Evolutionary conservation across 2,888 invertebrate genomes (phyloP).

Genomic region (Cremastobaeus sp.): DNA sequence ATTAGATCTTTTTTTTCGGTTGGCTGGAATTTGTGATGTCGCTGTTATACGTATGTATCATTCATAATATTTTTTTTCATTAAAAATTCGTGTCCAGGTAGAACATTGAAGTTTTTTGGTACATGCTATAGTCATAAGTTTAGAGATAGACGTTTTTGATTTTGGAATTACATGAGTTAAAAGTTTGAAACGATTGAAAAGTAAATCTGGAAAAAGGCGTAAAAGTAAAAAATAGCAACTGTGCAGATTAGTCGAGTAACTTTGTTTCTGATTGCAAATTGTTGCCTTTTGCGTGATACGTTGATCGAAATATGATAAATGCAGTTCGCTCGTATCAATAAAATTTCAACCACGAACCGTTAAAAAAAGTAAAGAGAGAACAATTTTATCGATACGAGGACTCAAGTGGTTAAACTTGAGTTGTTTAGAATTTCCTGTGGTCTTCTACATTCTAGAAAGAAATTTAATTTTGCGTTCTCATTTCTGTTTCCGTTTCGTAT

Average conservation of each 20-base stretch:
- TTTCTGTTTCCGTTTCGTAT: constrained; percentile 76
- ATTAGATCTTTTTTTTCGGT: constrained; percentile 37
- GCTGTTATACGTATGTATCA: background rate
- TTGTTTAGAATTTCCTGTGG: constrained; percentile 22
- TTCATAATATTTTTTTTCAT: too few relatives aligned
- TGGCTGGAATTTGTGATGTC: constrained; percentile 35
- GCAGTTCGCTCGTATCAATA: constrained; percentile 45
- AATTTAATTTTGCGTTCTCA: constrained; percentile 71
- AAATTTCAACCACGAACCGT: constrained; percentile 9
- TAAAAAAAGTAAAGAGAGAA: too few relatives aligned
- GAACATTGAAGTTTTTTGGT: too few relatives aligned
- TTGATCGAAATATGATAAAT: constrained; percentile 51
- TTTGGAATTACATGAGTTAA: too few relatives aligned
- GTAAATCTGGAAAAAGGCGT: too few relatives aligned
- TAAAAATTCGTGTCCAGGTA: too few relatives aligned
- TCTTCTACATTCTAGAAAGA: constrained; percentile 26
- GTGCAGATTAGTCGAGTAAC: constrained; percentile 15
- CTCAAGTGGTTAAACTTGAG: constrained; percentile 22
- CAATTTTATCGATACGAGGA: constrained; percentile 40
- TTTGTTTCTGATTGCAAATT: constrained; percentile 17
- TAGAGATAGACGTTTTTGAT: too few relatives aligned
- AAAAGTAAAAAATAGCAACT: background rate
- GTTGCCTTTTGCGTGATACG: constrained; percentile 35
- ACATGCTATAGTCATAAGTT: too few relatives aligned
- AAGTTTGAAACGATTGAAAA: too few relatives aligned